These are phyloP conservation scores for Patiria miniata DNA, from an alignment of 35 echinoderm and acorn worm genomes.

Conservation along the genomic window DNA sequence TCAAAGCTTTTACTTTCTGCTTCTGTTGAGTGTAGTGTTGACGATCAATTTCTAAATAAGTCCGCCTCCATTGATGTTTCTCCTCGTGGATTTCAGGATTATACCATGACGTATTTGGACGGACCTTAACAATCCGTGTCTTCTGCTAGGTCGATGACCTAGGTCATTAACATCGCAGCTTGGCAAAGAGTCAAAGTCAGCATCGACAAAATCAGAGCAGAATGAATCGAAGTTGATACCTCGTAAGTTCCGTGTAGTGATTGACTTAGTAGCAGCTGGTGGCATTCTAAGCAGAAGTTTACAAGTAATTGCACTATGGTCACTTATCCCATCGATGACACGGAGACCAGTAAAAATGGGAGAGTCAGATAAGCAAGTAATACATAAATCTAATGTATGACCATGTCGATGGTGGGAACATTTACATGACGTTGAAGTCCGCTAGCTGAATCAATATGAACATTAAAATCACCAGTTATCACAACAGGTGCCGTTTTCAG, in stretches of 20 bases:
- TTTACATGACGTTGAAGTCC: constrained; percentile 40
- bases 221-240: constrained; percentile 16
- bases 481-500: constrained; percentile 8
- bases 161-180: neutral
- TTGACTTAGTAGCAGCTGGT: neutral
- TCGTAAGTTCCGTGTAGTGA: constrained; percentile 26
- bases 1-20: neutral
- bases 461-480: constrained; percentile 57
- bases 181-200: neutral
- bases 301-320: constrained; percentile 40
- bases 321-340: constrained; percentile 32
- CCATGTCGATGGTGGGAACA: constrained; percentile 39
- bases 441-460: constrained; percentile 42
- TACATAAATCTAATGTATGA: constrained; percentile 40
- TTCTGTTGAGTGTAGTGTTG: constrained; percentile 12
- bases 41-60: neutral
- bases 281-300: neutral
- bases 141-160: constrained; percentile 28
- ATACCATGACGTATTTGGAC: constrained; percentile 59
- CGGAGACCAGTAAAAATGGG: constrained; percentile 10
- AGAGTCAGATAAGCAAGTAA: constrained; percentile 17
- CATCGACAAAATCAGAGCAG: neutral
- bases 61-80: constrained; percentile 39
- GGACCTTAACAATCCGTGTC: constrained; percentile 22
- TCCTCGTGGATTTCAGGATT: constrained; percentile 34